Conservation (phyloP, 2,797 vertebrate species). For the Lycodopsis pacificus region DNA sequence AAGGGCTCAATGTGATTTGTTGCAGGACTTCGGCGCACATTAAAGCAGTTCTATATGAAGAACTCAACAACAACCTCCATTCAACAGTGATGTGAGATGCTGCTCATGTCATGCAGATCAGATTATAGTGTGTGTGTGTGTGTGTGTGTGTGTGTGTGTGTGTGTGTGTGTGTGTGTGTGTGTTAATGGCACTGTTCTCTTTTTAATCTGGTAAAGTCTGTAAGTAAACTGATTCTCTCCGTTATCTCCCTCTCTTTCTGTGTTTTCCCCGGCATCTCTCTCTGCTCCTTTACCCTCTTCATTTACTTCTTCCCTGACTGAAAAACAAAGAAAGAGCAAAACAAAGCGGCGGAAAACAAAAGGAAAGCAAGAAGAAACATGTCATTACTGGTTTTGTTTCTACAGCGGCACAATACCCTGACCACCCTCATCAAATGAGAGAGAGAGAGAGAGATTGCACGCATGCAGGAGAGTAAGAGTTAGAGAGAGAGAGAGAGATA, state of each 20-base stretch:
- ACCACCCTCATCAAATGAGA: conserved; percentile 69
- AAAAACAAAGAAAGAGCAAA: conserved; percentile 64
- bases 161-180: conserved; percentile 3
- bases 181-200: conserved; percentile 50
- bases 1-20: background rate
- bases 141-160: conserved; percentile 18
- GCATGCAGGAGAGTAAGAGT: conserved; percentile 24
- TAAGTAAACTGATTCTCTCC: conserved; percentile 56
- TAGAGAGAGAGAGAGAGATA: conserved; percentile 10
- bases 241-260: conserved; percentile 48
- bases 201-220: conserved; percentile 55
- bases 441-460: conserved; percentile 50
- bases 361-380: conserved; percentile 66
- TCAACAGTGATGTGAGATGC: background rate
- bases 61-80: background rate
- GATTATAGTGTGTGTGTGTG: conserved; percentile 19
- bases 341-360: conserved; percentile 71
- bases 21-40: background rate
- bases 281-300: conserved; percentile 64
- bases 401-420: conserved; percentile 67
- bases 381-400: conserved; percentile 74
- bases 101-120: conserved; percentile 32
- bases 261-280: conserved; percentile 4
- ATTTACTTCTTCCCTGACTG: conserved; percentile 62
- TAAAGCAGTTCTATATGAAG: background rate